Evolutionary conservation across 2,113 vertebrate species (phyloP), one percentile per base, ranked within the genome.

Genomic region (Dasyornis broadbenti): DNA sequence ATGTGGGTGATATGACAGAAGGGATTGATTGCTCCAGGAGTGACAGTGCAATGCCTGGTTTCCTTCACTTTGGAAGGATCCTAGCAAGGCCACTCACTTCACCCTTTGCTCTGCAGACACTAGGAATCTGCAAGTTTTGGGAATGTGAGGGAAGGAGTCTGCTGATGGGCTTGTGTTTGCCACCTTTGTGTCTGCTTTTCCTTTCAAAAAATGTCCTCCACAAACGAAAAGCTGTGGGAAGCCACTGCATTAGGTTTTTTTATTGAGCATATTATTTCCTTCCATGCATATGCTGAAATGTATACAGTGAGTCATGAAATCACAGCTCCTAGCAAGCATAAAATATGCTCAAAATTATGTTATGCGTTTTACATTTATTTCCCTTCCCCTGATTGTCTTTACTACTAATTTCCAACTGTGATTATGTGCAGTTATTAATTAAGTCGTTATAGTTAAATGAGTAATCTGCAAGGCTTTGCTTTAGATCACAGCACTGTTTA

Each of bases 341-440:
- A 87, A 85, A 40, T 19, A 65, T 52, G 37, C 39, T 84, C n/a
- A 59, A 72, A 87, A 63, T 88, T 56, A 53, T 20, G 5, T 30
- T 63, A 45, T 28, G 18, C 64, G 23, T 90, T 87, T 95, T 68
- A 33, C 35, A 14, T 83, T 94, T 63, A 63, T 83, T 94, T 89
- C 44, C 15, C 10, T 26, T 94, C 82, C 78, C 60, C 44, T 59
- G 82, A 19, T 65, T 90, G 70, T 56, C 90, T 93, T 92, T 75
- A 69, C 54, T 68, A 23, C 56, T 88, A 9, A 95, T 92, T 91
- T 88, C 95, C 82, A 92, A 3, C 66, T 87, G 72, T 82, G 82
- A 82, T 91, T 69, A 84, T 54, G 68, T 45, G 24, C 71, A 52
- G 72, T 69, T 90, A 68, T 91, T 95, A 94, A 89, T 94, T 90